These are phyloP conservation scores for Hyla sarda DNA, from an alignment of 2,113 vertebrate genomes.

Conservation along the genomic window DNA sequence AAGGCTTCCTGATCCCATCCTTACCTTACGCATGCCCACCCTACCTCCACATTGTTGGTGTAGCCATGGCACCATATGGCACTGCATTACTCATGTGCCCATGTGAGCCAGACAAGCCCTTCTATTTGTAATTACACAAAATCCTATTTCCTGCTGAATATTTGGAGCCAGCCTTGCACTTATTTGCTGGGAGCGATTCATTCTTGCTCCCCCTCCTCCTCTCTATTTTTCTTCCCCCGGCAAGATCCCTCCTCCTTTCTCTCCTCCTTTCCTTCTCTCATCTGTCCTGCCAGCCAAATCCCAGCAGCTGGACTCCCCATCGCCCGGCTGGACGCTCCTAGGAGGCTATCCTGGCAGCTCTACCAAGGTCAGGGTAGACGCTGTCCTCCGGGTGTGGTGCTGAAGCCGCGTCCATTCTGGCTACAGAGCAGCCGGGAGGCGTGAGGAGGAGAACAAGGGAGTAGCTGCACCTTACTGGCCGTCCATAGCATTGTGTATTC, in stretches of 20 bases:
- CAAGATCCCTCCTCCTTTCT: constrained; percentile 37
- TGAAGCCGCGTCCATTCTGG: constrained; percentile 34
- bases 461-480: neutral
- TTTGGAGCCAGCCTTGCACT: constrained; percentile 59
- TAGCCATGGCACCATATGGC: neutral
- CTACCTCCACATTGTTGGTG: neutral
- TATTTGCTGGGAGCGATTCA: constrained; percentile 69
- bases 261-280: constrained; percentile 18
- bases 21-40: no score
- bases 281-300: constrained; percentile 49
- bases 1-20: no score
- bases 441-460: constrained; percentile 33
- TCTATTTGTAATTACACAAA: neutral
- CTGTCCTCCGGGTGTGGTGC: constrained; percentile 47
- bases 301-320: constrained; percentile 42
- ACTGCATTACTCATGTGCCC: neutral
- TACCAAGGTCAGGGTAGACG: constrained; percentile 23
- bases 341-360: neutral
- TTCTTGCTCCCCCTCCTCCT: constrained; percentile 52
- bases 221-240: constrained; percentile 24
- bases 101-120: neutral
- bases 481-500: neutral
- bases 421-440: no score
- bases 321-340: neutral
- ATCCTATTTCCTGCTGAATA: constrained; percentile 4